phyloP scores from a whole-genome alignment of 2,797 vertebrate genomes.

The Gila robusta region DNA sequence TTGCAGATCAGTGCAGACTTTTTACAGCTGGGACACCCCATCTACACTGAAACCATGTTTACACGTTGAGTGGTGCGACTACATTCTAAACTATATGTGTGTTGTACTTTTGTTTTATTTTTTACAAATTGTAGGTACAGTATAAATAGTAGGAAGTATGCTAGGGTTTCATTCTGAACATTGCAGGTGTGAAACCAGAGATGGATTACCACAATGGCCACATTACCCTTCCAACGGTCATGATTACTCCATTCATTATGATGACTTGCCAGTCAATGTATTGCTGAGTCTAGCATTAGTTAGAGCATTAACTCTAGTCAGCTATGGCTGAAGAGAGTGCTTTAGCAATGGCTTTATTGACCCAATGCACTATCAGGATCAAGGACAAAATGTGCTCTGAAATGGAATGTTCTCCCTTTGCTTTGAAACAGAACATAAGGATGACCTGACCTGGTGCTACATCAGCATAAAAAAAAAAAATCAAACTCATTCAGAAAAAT shows the following conservation, averaged over 20 bases:
- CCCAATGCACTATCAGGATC: constrained; percentile 74
- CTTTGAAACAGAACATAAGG: constrained; percentile 67
- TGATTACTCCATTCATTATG: constrained; percentile 71
- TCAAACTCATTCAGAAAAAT: background rate
- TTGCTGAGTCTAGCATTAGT: constrained; percentile 76
- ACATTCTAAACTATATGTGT: background rate
- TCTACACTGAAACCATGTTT: background rate
- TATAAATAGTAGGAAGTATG: background rate
- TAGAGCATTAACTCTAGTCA: constrained; percentile 49
- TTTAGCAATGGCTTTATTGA: constrained; percentile 79
- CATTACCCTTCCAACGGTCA: background rate
- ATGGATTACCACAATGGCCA: constrained; percentile 13
- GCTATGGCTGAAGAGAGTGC: constrained; percentile 67
- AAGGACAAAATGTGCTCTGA: constrained; percentile 77
- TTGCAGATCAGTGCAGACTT: background rate
- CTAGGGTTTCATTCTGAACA: background rate
- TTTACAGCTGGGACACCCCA: background rate
- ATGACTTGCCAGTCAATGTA: constrained; percentile 65
- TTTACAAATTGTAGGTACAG: background rate
- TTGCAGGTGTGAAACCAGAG: background rate
- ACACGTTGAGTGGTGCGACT: background rate
- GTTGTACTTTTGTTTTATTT: background rate
- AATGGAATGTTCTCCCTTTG: constrained; percentile 71
- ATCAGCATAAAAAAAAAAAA: background rate
- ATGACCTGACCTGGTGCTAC: constrained; percentile 10